Conservation (phyloP, 2,888 invertebrate species). For the Hypolimnas misippus region DNA sequence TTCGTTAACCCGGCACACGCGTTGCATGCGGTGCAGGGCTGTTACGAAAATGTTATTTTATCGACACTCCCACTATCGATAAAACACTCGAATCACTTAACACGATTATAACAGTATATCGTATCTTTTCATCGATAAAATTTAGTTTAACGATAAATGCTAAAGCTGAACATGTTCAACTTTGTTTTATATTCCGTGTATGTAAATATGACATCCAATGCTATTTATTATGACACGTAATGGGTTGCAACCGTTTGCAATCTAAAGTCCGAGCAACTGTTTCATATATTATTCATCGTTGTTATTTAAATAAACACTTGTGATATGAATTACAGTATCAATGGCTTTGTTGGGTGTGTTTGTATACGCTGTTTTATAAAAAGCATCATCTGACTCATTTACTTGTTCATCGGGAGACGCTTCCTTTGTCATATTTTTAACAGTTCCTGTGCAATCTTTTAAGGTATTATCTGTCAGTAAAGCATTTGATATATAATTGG, state of each 20-base stretch:
- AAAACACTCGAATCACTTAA: slow-evolving; percentile 5
- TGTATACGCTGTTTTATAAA: background rate
- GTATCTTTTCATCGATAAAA: background rate
- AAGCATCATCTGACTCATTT: background rate
- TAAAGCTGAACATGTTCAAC: background rate
- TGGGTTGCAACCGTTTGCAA: background rate
- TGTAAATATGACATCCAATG: background rate
- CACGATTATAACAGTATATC: background rate
- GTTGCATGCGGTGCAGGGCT: slow-evolving; percentile 44
- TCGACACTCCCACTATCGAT: background rate
- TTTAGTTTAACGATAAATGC: background rate
- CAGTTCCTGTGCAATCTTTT: too few relatives aligned
- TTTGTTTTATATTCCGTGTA: background rate
- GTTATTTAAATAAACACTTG: background rate
- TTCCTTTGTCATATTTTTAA: background rate
- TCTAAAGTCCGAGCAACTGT: background rate
- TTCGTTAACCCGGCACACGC: slow-evolving; percentile 62
- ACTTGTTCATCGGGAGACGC: background rate
- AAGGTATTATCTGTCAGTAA: too few relatives aligned
- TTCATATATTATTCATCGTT: background rate
- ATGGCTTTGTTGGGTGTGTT: background rate
- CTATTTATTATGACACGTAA: background rate
- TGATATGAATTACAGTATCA: background rate
- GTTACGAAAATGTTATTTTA: slow-evolving; percentile 20
- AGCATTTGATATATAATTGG: background rate